These are phyloP conservation scores for Sebastes matsubarae DNA, from an alignment of 2,797 vertebrate species.

Conservation along the genomic window DNA sequence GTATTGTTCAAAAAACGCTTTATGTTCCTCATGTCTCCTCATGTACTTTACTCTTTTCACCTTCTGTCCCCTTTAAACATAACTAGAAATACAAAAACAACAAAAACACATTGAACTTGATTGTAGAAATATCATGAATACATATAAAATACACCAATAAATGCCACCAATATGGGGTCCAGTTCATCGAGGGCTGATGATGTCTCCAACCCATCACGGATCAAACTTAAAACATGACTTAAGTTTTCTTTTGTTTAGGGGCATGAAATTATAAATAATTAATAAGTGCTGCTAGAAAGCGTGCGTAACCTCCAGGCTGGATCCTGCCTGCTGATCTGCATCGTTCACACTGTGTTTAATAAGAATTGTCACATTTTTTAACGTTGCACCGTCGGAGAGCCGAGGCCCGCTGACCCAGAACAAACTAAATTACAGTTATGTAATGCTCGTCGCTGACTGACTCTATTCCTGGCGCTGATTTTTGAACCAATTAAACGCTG, in stretches of 20 bases:
- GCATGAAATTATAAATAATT: constrained; percentile 15
- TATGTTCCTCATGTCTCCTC: too few species aligned
- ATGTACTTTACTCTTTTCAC: too few species aligned
- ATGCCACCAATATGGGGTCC: background rate
- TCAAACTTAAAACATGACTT: background rate
- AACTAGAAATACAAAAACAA: background rate
- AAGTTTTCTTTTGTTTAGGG: background rate
- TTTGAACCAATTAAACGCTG: constrained; percentile 69
- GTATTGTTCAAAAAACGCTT: too few species aligned
- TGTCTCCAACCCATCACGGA: background rate
- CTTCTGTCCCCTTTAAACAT: background rate
- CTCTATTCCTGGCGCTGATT: constrained; percentile 66
- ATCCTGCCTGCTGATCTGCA: constrained; percentile 48
- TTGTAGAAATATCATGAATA: background rate
- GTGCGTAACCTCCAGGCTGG: constrained; percentile 31
- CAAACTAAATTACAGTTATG: constrained; percentile 69
- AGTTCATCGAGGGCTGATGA: background rate
- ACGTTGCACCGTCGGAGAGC: constrained; percentile 36
- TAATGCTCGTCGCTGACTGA: constrained; percentile 50
- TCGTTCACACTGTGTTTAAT: constrained; percentile 58
- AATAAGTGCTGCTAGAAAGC: constrained; percentile 4
- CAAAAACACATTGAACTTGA: background rate
- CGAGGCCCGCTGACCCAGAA: constrained; percentile 69
- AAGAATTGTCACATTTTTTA: constrained; percentile 62
- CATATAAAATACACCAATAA: background rate